Evolutionary conservation across 2,113 vertebrate genomes (phyloP).

Genomic region (Cervus canadensis): DNA sequence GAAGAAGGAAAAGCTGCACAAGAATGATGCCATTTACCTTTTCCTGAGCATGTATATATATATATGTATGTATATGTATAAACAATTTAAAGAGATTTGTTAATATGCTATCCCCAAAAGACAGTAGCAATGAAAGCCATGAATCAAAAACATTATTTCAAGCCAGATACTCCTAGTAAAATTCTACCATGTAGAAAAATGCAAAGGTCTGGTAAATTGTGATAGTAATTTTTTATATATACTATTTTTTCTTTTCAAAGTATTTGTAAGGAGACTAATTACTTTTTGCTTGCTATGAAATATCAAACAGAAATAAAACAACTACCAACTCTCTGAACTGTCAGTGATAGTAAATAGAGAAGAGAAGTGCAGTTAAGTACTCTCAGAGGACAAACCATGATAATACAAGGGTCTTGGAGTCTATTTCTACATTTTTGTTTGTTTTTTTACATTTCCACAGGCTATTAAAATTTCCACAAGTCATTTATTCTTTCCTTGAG

Average conservation of each 20-base stretch:
- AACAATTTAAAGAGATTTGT: not conserved
- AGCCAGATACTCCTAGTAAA: not conserved
- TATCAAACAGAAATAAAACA: conserved; percentile 40
- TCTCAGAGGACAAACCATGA: not conserved
- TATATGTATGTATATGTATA: not conserved
- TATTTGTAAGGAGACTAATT: conserved; percentile 7
- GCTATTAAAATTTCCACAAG: conserved; percentile 42
- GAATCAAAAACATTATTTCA: not conserved
- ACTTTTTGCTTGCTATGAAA: conserved; percentile 14
- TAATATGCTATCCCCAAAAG: not conserved
- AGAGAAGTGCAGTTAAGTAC: not conserved
- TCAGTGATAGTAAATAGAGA: not conserved
- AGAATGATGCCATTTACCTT: not conserved
- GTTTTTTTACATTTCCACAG: conserved; percentile 32
- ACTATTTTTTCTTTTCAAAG: not conserved
- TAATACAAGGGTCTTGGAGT: not conserved
- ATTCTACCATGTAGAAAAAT: not conserved
- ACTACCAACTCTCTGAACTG: conserved; percentile 22
- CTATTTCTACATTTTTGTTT: conserved; percentile 30
- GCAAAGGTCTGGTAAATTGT: not conserved
- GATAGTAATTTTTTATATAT: not conserved
- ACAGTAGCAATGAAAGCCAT: not conserved
- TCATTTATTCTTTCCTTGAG: conserved; percentile 48
- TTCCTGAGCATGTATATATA: not conserved
- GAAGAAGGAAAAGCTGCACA: not conserved